Percentiles rank a stretch among this genome's conserved stretches.
Evolutionary conservation across 2,113 vertebrate genomes (phyloP).

Genomic region (Hymenochirus boettgeri): DNA sequence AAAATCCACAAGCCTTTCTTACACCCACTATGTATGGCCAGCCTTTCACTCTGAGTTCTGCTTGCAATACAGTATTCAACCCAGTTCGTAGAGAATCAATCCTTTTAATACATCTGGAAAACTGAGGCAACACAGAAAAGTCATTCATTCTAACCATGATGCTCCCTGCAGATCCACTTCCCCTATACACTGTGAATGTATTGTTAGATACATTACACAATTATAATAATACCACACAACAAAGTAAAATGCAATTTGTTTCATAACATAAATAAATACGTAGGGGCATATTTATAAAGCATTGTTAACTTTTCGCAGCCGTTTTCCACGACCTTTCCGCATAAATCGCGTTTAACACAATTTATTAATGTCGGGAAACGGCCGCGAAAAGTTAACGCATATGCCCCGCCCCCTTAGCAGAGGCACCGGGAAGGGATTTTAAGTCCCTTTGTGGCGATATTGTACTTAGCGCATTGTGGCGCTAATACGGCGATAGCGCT

Average conservation of each 20-base stretch:
- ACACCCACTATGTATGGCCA: neutral
- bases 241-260: neutral
- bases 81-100: neutral
- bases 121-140: neutral
- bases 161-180: neutral
- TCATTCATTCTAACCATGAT: neutral
- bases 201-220: neutral
- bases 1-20: neutral
- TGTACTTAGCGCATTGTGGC: no score
- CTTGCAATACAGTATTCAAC: neutral
- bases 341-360: neutral
- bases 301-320: no score
- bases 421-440: no score
- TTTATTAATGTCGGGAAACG: no score
- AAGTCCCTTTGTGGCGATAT: no score
- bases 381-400: no score
- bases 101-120: neutral
- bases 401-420: no score
- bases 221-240: neutral
- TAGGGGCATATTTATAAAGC: constrained; percentile 25
- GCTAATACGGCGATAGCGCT: no score
- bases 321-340: no score
- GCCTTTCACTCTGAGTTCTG: neutral
- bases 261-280: constrained; percentile 18
- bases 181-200: neutral